Evolutionary conservation across 2,888 invertebrate species (phyloP), one percentile per base, ranked within the genome.

Genomic region (Apamea monoglypha): DNA sequence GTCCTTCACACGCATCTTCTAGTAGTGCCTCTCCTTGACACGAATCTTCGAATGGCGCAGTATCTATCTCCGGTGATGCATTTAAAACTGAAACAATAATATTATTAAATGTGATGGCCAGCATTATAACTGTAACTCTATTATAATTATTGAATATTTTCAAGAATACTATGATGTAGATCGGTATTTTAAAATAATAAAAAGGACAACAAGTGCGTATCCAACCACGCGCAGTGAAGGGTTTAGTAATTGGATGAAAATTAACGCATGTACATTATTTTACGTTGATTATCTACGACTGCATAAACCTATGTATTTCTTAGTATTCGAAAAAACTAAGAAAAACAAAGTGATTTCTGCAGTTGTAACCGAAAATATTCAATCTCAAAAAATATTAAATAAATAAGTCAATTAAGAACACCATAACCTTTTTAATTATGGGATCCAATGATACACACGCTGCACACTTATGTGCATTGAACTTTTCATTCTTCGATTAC

Each of bases 31-130:
- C 16, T 29, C 16, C 29, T 16, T 10, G 32, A 64, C 36, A 36
- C 21, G 36, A 12, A 64, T 36, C 36, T 64, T 64, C 64, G 16
- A 61, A 71, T 61, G n/a, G n/a, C 61, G 36, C 36, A 21, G 61
- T n/a, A n/a, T 71, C n/a, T 36, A 18, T n/a, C n/a, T 21, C 68
- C 40, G 78, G 69, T 44, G 67, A 66, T 36, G 29, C 18, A 73
- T 53, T 59, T 53, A 61, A 70, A 53, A 5, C 82, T 83, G 59
- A 68, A 83, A 83, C 74, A 74, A 82, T 25, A 40, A 47, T 56
- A 53, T 25, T 59, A n/a, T n/a, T 61, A 2, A 59, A 61, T 68
- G 18, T 59, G 18, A 71, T 18, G 3, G 25, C 25, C 50, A 53
- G 32, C 5, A 25, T 8, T 53, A 70, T 25, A 21, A 47, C 29